phyloP scores from a whole-genome alignment of 1,140 invertebrate genomes.

The Cryptotermes secundus region DNA sequence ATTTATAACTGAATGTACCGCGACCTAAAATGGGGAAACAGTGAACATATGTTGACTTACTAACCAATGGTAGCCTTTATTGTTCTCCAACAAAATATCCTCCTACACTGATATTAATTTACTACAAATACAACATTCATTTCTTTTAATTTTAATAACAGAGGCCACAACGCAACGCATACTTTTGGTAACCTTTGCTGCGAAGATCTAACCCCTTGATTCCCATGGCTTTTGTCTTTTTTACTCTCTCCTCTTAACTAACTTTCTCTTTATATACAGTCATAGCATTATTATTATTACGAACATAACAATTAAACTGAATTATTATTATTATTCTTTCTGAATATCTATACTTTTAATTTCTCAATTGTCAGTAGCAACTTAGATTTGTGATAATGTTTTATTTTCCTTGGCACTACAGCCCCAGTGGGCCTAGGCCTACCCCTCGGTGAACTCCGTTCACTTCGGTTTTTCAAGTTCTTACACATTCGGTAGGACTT shows the following conservation, averaged over 20 bases:
- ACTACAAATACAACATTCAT: neutral
- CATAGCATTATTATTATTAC: no score
- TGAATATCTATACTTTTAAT: no score
- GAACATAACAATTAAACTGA: no score
- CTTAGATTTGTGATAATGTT: no score
- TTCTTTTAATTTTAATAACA: neutral
- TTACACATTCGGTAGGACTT: no score
- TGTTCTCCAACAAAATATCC: neutral
- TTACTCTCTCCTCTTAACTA: neutral
- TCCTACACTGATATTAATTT: neutral
- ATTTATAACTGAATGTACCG: no score
- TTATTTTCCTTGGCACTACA: no score
- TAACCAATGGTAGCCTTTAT: neutral
- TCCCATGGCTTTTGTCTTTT: neutral
- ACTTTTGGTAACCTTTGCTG: neutral
- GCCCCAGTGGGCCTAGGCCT: no score
- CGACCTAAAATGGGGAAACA: neutral
- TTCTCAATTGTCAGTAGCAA: no score
- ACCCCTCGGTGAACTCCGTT: no score
- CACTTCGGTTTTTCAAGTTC: no score
- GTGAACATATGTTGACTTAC: neutral
- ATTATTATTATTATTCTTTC: no score
- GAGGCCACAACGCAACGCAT: neutral
- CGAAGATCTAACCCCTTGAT: neutral
- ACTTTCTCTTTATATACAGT: neutral